Percentiles rank a stretch among this genome's conserved stretches.
phyloP scores from a whole-genome alignment of 2,113 vertebrate genomes.

The Hepsetus odoe region DNA sequence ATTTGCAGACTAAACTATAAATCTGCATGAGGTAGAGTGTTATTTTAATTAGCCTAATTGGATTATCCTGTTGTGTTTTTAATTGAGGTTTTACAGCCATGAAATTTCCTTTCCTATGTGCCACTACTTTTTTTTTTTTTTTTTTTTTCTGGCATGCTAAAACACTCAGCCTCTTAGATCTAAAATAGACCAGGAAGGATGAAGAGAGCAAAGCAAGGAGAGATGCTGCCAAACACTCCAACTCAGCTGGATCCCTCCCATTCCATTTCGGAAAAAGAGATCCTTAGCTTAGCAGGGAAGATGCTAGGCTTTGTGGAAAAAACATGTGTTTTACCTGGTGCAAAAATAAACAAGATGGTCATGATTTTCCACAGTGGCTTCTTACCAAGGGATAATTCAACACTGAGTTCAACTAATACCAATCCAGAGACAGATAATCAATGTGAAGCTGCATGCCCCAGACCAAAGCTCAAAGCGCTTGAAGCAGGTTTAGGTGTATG shows the following conservation, averaged over 20 bases:
- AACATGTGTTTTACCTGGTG: slow-evolving; percentile 22
- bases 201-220: background rate
- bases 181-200: background rate
- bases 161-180: background rate
- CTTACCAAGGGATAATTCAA: slow-evolving; percentile 20
- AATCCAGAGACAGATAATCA: slow-evolving; percentile 26
- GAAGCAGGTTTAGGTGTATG: background rate
- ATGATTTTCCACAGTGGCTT: slow-evolving; percentile 22
- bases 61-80: slow-evolving; percentile 60
- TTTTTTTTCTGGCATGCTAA: slow-evolving; percentile 4
- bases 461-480: slow-evolving; percentile 29
- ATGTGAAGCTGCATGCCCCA: background rate
- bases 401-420: slow-evolving; percentile 1
- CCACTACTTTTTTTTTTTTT: slow-evolving; percentile 40
- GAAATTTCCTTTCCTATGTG: slow-evolving; percentile 40
- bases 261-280: slow-evolving; percentile 25
- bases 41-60: slow-evolving; percentile 65
- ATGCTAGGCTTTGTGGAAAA: slow-evolving; percentile 29
- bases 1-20: slow-evolving; percentile 62
- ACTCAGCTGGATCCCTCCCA: slow-evolving; percentile 8
- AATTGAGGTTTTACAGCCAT: slow-evolving; percentile 53
- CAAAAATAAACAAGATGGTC: slow-evolving; percentile 35
- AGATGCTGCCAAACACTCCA: slow-evolving; percentile 6
- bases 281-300: slow-evolving; percentile 32
- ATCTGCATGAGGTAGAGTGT: slow-evolving; percentile 64